These are phyloP conservation scores for Lagenorhynchus albirostris DNA, from an alignment of 2,113 vertebrate species.

Conservation along the genomic window DNA sequence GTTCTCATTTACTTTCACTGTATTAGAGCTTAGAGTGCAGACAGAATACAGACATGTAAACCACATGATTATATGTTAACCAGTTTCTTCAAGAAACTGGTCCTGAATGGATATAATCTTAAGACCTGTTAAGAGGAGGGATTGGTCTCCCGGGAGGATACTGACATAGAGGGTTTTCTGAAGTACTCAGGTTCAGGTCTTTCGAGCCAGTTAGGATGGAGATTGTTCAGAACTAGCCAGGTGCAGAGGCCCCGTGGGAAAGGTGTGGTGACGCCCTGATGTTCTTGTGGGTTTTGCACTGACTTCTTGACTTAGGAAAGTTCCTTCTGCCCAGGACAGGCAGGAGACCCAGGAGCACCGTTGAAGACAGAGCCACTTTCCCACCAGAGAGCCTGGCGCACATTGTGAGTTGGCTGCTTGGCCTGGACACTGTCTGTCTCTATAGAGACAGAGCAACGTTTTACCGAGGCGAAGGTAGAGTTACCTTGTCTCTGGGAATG, in stretches of 20 bases:
- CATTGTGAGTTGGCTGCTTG: not conserved
- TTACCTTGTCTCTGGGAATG: slow-evolving; percentile 84
- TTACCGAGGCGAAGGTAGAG: not conserved
- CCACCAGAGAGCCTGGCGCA: not conserved
- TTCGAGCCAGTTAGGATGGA: not conserved
- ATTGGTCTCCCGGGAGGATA: not conserved
- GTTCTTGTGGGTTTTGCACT: not conserved
- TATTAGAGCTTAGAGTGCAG: not conserved
- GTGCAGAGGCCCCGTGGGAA: not conserved
- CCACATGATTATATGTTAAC: not conserved
- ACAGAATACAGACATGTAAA: not conserved
- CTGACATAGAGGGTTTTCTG: not conserved
- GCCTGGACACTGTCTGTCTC: not conserved
- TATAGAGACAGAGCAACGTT: not conserved
- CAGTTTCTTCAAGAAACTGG: not conserved
- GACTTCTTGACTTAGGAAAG: not conserved
- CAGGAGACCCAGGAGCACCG: not conserved
- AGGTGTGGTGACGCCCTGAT: not conserved
- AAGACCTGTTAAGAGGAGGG: not conserved
- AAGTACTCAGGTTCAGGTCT: not conserved
- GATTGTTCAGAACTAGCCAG: not conserved
- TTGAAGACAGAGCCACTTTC: not conserved
- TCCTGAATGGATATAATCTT: not conserved
- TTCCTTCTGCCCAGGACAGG: not conserved
- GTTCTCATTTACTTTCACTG: not conserved